Conservation (phyloP, 2,797 vertebrate species). For the Psittacula echo region DNA sequence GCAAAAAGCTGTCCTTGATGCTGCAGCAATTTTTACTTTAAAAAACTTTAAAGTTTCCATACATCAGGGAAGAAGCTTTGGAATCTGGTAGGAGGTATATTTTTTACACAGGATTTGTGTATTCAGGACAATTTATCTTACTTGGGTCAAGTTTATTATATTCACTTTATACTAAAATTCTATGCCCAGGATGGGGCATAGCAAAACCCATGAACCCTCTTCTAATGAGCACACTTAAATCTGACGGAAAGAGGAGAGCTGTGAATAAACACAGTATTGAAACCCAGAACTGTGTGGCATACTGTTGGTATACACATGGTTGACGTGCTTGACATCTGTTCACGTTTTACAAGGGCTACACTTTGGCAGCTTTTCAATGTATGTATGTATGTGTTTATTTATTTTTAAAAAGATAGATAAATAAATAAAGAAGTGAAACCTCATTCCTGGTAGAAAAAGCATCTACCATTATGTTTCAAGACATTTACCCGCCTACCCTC, state of each 20-base stretch:
- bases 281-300: not conserved
- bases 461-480: not conserved
- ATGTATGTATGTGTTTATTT: not conserved
- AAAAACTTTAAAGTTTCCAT: not conserved
- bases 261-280: not conserved
- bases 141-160: not conserved
- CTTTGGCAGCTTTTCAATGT: not conserved
- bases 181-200: not conserved
- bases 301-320: not conserved
- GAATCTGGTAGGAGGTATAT: not conserved
- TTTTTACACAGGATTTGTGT: not conserved
- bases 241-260: not conserved
- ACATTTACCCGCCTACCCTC: not conserved
- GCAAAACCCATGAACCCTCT: not conserved
- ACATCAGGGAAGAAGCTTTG: not conserved
- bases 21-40: not conserved
- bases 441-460: not conserved
- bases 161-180: not conserved
- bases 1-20: not conserved
- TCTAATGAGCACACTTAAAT: not conserved
- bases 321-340: not conserved
- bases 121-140: not conserved
- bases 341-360: not conserved
- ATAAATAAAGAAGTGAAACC: not conserved
- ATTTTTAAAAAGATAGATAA: not conserved